Evolutionary conservation across 2,797 vertebrate species (phyloP).

Genomic region (Psittacula echo): DNA sequence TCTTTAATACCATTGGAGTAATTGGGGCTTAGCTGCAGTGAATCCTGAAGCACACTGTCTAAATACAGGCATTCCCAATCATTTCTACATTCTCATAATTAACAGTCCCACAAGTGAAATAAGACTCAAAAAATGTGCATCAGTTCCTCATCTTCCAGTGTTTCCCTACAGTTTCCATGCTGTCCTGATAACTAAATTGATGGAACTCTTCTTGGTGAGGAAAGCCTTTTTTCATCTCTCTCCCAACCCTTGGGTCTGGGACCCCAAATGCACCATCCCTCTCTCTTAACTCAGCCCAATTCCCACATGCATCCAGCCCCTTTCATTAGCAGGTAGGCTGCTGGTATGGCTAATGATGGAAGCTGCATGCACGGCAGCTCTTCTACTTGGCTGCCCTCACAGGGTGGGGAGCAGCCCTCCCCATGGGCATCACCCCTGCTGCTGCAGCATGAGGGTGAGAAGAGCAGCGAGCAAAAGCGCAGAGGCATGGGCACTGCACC

Average conservation of each 20-base stretch:
- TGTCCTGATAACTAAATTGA: background rate
- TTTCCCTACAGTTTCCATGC: background rate
- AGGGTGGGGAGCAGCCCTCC: background rate
- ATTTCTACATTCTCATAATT: background rate
- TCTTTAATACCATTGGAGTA: conserved; percentile 39
- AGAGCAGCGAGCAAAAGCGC: background rate
- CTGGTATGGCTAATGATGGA: background rate
- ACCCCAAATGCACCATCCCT: background rate
- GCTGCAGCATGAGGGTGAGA: rapidly evolving
- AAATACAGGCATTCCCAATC: conserved; percentile 21
- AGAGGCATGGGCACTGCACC: background rate
- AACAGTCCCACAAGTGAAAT: background rate
- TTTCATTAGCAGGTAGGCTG: background rate
- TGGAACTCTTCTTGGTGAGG: rapidly evolving
- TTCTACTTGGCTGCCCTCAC: background rate
- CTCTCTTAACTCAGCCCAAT: background rate
- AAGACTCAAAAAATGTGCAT: background rate
- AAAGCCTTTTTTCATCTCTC: background rate
- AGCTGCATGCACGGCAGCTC: rapidly evolving
- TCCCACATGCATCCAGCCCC: rapidly evolving
- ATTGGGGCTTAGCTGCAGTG: conserved; percentile 2
- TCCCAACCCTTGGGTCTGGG: background rate
- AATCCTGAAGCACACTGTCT: background rate
- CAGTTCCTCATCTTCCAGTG: background rate
- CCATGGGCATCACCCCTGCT: background rate